These are phyloP conservation scores for Allygus modestus DNA, from an alignment of 2,888 invertebrate species.

Conservation along the genomic window DNA sequence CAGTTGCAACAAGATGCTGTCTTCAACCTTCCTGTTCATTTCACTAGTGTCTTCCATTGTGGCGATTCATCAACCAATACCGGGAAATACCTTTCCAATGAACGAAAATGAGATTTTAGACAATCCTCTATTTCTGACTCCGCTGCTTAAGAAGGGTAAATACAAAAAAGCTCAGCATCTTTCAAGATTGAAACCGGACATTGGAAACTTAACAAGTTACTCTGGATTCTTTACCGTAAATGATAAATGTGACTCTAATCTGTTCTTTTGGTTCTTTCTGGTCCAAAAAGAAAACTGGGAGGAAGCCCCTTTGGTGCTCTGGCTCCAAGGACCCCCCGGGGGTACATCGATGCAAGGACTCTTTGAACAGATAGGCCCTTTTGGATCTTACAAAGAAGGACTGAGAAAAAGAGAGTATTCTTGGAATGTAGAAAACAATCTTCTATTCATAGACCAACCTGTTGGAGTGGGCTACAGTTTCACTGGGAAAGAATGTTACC, in stretches of 20 bases:
- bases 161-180: conserved; percentile 74
- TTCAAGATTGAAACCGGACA: conserved; percentile 64
- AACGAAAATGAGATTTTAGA: conserved; percentile 13
- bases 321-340: conserved; percentile 81
- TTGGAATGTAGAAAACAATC: conserved; percentile 79
- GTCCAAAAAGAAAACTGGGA: conserved; percentile 72
- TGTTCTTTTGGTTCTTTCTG: no score
- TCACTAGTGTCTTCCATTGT: background rate
- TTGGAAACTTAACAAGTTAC: conserved; percentile 76
- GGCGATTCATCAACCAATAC: background rate
- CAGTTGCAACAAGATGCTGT: background rate
- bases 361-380: conserved; percentile 80
- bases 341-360: conserved; percentile 78
- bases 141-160: conserved; percentile 77
- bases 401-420: conserved; percentile 75
- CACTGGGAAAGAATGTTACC: conserved; percentile 77
- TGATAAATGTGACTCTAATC: conserved; percentile 73
- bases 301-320: conserved; percentile 77
- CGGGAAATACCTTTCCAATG: background rate
- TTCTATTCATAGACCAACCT: conserved; percentile 83
- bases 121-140: conserved; percentile 79
- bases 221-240: conserved; percentile 82
- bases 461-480: conserved; percentile 83
- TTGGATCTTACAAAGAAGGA: conserved; percentile 1
- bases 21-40: background rate